phyloP scores from a whole-genome alignment of 1,140 invertebrate species.

The Aphaenogaster ashmeadi region DNA sequence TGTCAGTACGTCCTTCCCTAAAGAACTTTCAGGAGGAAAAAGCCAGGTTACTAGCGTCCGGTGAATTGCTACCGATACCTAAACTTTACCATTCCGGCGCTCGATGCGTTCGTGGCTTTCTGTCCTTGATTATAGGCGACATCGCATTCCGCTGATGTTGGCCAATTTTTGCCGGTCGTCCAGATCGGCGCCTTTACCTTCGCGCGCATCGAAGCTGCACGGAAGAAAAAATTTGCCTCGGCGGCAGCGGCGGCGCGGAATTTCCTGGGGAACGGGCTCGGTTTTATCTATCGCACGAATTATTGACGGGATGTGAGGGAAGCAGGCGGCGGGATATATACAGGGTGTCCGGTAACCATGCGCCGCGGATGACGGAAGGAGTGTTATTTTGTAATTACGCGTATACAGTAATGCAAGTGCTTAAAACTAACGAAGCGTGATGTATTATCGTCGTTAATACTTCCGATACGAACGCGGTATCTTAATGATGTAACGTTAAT shows the following conservation, averaged over 20 bases:
- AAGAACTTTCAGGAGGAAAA: background rate
- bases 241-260: conserved; percentile 49
- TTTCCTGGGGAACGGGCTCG: conserved; percentile 54
- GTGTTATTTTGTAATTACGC: conserved; percentile 27
- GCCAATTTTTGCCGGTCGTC: conserved; percentile 43
- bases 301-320: conserved; percentile 59
- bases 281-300: conserved; percentile 62
- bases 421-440: conserved; percentile 27
- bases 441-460: conserved; percentile 11
- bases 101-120: background rate
- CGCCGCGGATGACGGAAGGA: conserved; percentile 29
- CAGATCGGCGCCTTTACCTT: conserved; percentile 50
- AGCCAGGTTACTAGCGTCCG: background rate
- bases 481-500: conserved; percentile 13
- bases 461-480: conserved; percentile 1
- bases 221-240: conserved; percentile 54
- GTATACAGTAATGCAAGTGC: background rate
- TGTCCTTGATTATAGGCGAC: conserved; percentile 15
- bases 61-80: background rate
- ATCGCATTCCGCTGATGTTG: conserved; percentile 50
- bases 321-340: conserved; percentile 42
- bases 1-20: background rate
- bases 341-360: conserved; percentile 33
- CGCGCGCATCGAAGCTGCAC: conserved; percentile 36
- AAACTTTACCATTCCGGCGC: background rate